Evolutionary conservation across 2,113 vertebrate genomes (phyloP).

Genomic region (Cercocebus atys): DNA sequence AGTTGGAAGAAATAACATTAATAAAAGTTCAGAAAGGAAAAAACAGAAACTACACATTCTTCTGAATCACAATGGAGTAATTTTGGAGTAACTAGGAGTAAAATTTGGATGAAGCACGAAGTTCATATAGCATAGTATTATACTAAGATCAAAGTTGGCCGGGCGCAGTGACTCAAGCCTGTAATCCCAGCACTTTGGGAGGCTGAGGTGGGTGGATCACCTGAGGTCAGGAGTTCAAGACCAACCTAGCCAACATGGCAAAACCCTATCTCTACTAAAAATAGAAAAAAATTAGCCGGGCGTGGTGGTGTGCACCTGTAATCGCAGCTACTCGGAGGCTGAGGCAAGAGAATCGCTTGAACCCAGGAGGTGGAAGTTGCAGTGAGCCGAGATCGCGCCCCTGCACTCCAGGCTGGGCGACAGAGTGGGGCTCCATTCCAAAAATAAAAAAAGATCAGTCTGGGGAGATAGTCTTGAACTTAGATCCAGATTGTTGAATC

Average conservation of each 20-base stretch:
- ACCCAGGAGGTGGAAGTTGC: not conserved
- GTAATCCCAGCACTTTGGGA: not conserved
- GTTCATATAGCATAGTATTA: not conserved
- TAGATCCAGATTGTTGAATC: not conserved
- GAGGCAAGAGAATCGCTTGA: not conserved
- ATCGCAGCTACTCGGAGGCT: not conserved
- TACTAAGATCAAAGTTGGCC: constrained; percentile 11
- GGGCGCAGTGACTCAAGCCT: not conserved
- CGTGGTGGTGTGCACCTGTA: not conserved
- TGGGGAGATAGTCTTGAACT: not conserved
- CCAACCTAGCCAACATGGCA: not conserved
- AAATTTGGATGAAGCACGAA: not conserved
- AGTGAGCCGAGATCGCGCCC: not conserved
- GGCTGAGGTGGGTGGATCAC: not conserved
- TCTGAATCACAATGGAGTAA: not conserved
- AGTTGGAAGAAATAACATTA: not conserved
- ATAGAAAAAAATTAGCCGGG: not conserved
- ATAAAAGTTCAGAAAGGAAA: constrained; percentile 4
- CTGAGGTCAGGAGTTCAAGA: not conserved
- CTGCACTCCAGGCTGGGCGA: not conserved
- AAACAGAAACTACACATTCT: not conserved
- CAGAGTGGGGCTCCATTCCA: not conserved
- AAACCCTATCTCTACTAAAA: not conserved
- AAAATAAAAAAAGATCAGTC: not conserved
- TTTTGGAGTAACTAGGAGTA: not conserved